Base-by-base conservation (phyloP, 2,888 invertebrate species). In the Acrobasis repandana region DNA sequence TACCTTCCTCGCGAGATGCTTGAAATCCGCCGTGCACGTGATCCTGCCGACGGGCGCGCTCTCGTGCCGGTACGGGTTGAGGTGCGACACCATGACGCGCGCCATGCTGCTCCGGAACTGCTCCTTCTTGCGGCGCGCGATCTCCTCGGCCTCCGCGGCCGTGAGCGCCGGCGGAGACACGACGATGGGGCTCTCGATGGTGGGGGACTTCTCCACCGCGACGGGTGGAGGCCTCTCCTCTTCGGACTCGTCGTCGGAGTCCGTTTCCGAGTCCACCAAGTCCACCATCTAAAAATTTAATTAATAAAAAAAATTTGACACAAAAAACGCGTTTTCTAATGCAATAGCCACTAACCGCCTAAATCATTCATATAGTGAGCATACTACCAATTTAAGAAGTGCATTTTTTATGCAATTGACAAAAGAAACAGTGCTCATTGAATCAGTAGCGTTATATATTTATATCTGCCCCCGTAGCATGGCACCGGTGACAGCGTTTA, bases 1-100 rank as follows among this genome's bases (percentile, higher is more conserved):
- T n/a, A 58, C 97, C 94, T 98, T 98, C 87, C 98, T 94, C 4
- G 98, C 98, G 61, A 98, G 93, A 90, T 98, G 97, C 83, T 98
- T 98, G 85, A 98, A 97, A 85, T 99, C 98, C 51, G 98, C 97
- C 0, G 96, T 97, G 77, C 94, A 96, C 2, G 95, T 95, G 73
- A 99, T 98, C 70, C 96, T 93, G 0, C 97, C 99, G 65, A 95
- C 93, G 70, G 95, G 95, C 76, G 98, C 99, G 68, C 96, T 96
- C 0, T 95, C 94, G 77, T 96, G 97, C 60, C 97, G 93, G 88
- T 97, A 99, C 0, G 97, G 97, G 87, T 97, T 97, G 63, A 99
- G 93, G 77, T 96, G 96, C 63, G 95, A 94, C 67, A 97, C 97
- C 93, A 98, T 96, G 33, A 96, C 96, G 51, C 95, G 94, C 14